Evolutionary conservation across 2,113 vertebrate species (phyloP).

Genomic region (Tragelaphus imberbis): DNA sequence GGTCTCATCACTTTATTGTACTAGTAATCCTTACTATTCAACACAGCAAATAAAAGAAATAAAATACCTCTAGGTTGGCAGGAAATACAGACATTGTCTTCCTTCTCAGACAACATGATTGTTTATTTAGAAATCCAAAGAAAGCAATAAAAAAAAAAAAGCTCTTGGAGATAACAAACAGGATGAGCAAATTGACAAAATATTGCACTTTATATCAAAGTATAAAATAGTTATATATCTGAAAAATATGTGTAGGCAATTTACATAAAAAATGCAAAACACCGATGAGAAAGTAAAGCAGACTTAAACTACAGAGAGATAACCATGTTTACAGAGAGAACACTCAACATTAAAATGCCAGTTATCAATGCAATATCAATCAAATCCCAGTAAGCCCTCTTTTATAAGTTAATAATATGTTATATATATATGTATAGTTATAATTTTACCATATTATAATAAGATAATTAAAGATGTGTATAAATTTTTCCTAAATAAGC

Average conservation of each 20-base stretch:
- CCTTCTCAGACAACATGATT: not conserved
- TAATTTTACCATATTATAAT: not conserved
- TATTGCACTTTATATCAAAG: not conserved
- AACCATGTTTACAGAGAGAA: not conserved
- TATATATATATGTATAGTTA: not conserved
- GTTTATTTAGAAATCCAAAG: not conserved
- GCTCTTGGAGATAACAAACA: not conserved
- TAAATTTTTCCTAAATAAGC: not conserved
- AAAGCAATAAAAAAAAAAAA: not conserved
- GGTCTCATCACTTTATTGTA: not conserved
- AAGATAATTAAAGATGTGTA: not conserved
- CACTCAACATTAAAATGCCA: not conserved
- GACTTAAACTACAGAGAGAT: not conserved
- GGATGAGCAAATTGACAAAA: not conserved
- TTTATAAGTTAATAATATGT: not conserved
- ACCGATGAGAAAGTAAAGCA: not conserved
- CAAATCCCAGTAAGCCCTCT: not conserved
- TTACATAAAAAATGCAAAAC: not conserved
- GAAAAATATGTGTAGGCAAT: not conserved
- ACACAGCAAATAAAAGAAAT: not conserved
- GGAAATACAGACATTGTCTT: not conserved
- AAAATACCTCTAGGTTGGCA: not conserved
- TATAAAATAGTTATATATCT: not conserved
- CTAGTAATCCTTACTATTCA: not conserved
- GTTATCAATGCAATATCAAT: not conserved